Evolutionary conservation across 2,113 vertebrate species (phyloP), one percentile per base, ranked within the genome.

Genomic region (Lepisosteus oculatus): DNA sequence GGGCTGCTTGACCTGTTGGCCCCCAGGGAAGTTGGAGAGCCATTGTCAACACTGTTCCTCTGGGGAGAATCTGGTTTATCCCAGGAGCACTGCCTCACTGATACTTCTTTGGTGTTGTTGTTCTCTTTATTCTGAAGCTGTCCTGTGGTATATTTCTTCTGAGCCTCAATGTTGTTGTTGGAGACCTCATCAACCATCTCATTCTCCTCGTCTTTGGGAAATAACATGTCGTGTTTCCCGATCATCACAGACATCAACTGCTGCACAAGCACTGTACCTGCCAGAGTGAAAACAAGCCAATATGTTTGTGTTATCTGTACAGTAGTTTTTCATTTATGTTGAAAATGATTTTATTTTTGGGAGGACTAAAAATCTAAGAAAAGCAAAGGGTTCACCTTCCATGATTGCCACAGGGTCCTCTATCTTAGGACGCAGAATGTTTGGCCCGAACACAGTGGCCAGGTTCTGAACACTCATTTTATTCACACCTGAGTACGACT

Each of bases 381-480:
- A 64, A 3, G 17, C 8, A 29, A 64, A 41, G 3, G n/a, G 77
- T 85, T 6, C 55, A 99, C 97, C 97, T 83, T 99, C 97, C 96
- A 98, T 99, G 71, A 99, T 98, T 12, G 97, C 93, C 67, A 98
- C 88, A 43, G 97, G 96, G 83, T 99, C 96, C 86, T 99, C 96
- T 15, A 99, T 81, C 86, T 97, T 98, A 61, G 97, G 95, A 54
- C 97, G 92, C 74, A 99, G 80, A 69, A 99, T 99, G 67, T 98
- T 99, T 42, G 97, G 96, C 43, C 96, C 97, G 79, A 99, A 99
- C 43, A 98, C 96, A 0, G 96, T 98, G 13, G 96, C 97, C 80
- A 99, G 83, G 80, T 99, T 99, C 83, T 98, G 97, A 29, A 95
- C 95, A 0, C 96, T 98, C 96, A 99, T 99, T 90, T 99, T 99